Evolutionary conservation across 2,797 vertebrate genomes (phyloP), one percentile per base, ranked within the genome.

Genomic region (Kryptolebias ocellatus): DNA sequence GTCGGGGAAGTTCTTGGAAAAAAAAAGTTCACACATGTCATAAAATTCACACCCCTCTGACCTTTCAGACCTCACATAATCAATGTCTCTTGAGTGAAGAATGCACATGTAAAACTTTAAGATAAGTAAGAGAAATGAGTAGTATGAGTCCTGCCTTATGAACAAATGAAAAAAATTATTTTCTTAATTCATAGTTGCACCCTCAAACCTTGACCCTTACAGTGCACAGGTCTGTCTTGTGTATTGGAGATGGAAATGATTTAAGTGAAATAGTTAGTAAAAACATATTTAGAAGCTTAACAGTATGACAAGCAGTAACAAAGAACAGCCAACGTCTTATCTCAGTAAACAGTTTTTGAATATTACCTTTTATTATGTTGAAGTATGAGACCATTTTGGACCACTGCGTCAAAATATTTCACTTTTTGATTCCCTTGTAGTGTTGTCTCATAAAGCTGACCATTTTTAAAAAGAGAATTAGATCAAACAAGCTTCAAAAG

Each of bases 381-480:
- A 50, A 2, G 20, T 44, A 12, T 64, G 55, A 72, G 57, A 70
- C 64, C 16, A 12, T 61, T 61, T 53, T 28, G 37, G 53, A 52
- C 49, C 28, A 11, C 20, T 28, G 46, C 34, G 47, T 60, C 3
- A 39, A 37, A 59, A 10, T 49, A 44, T 75, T 31, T 70, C 28
- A 12, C 49, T 60, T 57, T 76, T 60, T 79, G 60, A 81, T 74
- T 83, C 54, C 28, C 44, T 17, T 51, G 28, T 24, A 24, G 20
- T 54, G 61, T 58, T 70, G 56, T 50, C 71, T 64, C 59, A 82
- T 69, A 61, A 50, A 69, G 59, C 37, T 39, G 37, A 39, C 8
- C 10, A 11, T 10, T 39, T 60, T 85, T 79, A 67, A 66, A 56
- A 2, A 70, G 64, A 79, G 68, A 75, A 67, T 76, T 59, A 58